These are phyloP conservation scores for Luperina testacea DNA, from an alignment of 2,888 invertebrate genomes.

Conservation along the genomic window DNA sequence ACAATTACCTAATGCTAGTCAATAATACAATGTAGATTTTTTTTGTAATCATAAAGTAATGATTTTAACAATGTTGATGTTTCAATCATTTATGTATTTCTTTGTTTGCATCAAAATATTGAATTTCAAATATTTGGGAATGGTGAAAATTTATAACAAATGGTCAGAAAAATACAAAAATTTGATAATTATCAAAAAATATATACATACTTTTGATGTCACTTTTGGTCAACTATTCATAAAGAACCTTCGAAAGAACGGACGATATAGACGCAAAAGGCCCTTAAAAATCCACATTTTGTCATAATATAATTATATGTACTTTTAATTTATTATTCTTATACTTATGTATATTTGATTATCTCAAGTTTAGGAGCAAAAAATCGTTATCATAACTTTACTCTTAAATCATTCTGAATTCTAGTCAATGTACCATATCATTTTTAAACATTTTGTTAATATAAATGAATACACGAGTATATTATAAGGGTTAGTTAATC, in stretches of 20 bases:
- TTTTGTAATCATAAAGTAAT: constrained; percentile 73
- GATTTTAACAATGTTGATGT: constrained; percentile 55
- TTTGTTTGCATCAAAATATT: constrained; percentile 38
- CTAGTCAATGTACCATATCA: constrained; percentile 90
- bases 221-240: constrained; percentile 39
- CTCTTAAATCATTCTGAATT: constrained; percentile 75
- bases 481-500: constrained; percentile 85
- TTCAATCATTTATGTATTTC: constrained; percentile 33
- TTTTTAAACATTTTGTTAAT: constrained; percentile 86
- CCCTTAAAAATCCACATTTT: constrained; percentile 12
- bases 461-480: constrained; percentile 72
- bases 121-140: constrained; percentile 36
- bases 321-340: constrained; percentile 27
- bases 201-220: constrained; percentile 11
- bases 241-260: too few relatives aligned
- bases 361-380: constrained; percentile 59
- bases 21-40: constrained; percentile 76
- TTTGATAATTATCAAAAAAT: not conserved
- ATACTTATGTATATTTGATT: constrained; percentile 1
- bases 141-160: constrained; percentile 13
- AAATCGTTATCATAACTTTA: constrained; percentile 61
- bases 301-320: constrained; percentile 7
- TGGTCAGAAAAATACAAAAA: constrained; percentile 23
- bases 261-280: constrained; percentile 8
- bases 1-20: constrained; percentile 87